Percentiles rank a stretch among this genome's conserved stretches.
Conservation (phyloP, 2,797 vertebrate genomes). For the Spheniscus humboldti region DNA sequence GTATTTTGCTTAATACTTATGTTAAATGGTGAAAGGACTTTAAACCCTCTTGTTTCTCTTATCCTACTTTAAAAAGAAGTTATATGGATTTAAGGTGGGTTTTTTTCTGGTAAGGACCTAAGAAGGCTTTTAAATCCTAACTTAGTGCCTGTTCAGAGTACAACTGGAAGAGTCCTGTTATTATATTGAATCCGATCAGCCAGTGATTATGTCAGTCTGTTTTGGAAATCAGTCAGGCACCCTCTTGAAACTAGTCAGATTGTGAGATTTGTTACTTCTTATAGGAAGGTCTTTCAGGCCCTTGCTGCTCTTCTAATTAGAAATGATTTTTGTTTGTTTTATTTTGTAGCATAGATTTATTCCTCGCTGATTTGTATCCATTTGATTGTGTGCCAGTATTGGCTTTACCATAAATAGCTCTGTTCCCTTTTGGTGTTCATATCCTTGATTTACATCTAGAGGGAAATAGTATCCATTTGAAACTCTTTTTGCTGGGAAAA, state of each 20-base stretch:
- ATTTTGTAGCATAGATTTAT: background rate
- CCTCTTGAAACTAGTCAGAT: background rate
- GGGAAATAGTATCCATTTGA: background rate
- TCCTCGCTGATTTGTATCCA: background rate
- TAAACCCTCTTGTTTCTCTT: background rate
- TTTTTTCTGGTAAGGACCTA: background rate
- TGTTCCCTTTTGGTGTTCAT: background rate
- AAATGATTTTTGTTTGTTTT: background rate
- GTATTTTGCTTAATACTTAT: background rate
- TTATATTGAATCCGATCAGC: background rate
- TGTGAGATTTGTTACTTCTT: background rate
- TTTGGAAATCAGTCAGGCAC: background rate
- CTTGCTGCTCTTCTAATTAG: background rate
- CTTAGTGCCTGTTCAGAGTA: background rate
- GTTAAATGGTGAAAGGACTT: background rate
- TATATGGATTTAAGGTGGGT: background rate
- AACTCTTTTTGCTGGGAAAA: background rate
- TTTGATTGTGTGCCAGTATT: background rate
- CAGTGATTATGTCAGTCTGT: background rate
- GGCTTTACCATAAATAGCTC: slow-evolving; percentile 3
- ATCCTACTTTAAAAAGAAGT: background rate
- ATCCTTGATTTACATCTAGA: background rate
- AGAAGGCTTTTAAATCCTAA: background rate
- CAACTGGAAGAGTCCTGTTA: background rate
- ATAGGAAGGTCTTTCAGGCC: background rate